Conservation (phyloP, 2,113 vertebrate genomes). For the Lipophrys pholis region DNA sequence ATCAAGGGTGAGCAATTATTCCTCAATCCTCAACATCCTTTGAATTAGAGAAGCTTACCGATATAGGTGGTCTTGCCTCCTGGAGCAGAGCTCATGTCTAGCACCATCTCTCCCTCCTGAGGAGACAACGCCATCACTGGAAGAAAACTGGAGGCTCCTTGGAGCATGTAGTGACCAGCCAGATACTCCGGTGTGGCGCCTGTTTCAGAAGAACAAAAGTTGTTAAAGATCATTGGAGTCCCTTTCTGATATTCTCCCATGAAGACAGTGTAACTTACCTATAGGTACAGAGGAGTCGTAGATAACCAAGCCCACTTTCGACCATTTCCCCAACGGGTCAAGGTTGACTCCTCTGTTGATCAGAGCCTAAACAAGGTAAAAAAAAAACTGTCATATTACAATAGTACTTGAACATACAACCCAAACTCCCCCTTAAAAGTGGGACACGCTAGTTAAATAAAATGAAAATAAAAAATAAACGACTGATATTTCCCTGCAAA, state of each 20-base stretch:
- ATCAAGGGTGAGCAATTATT: too few species aligned
- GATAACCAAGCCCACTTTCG: slow-evolving; percentile 94
- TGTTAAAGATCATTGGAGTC: too few species aligned
- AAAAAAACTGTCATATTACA: too few species aligned
- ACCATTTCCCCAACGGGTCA: slow-evolving; percentile 97
- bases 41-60: slow-evolving; percentile 77
- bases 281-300: slow-evolving; percentile 96
- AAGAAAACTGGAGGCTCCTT: slow-evolving; percentile 96
- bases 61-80: slow-evolving; percentile 98
- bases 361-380: slow-evolving; percentile 84
- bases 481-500: too few species aligned
- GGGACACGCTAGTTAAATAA: too few species aligned
- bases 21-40: neutral
- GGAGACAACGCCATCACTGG: slow-evolving; percentile 96
- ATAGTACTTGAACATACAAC: too few species aligned
- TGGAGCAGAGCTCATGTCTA: slow-evolving; percentile 97
- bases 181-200: slow-evolving; percentile 98
- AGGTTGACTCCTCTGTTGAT: slow-evolving; percentile 98
- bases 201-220: slow-evolving; percentile 41
- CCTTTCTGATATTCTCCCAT: too few species aligned
- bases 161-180: slow-evolving; percentile 97
- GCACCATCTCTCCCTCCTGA: slow-evolving; percentile 92
- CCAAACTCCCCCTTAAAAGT: too few species aligned
- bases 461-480: too few species aligned
- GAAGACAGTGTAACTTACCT: slow-evolving; percentile 81